Evolutionary conservation across 2,888 invertebrate genomes (phyloP), one percentile per base, ranked within the genome.

Genomic region (Elmis aenea): DNA sequence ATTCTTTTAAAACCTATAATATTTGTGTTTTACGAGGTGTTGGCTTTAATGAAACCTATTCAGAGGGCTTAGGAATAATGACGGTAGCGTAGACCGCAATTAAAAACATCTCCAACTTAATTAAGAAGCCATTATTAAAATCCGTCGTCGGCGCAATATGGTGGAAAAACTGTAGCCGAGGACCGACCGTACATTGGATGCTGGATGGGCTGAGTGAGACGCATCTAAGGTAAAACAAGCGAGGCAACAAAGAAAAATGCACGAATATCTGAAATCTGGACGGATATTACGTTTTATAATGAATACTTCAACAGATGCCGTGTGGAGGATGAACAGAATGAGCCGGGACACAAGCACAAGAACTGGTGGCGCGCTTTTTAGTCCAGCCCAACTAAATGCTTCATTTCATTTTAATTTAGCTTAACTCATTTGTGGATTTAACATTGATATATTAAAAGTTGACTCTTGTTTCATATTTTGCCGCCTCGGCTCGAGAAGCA

Each of bases 41-140:
- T 59, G 59, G 49, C 56, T 55, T 58, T 64, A 66, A 66, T 64
- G 62, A 64, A 65, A 62, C 57, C 55, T 58, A 63, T 62, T 61
- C 57, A 54, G 51, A 45, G 48, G 54, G 60, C 57, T 59, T 55
- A 59, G 59, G 60, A 61, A 64, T 64, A 62, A 62, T 59, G 61
- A 55, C 55, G 56, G 49, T 46, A 48, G 46, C 57, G 56, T 54
- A 57, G 55, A 56, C 60, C 61, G 62, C 66, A 66, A 66, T 65
- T 66, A 66, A 66, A 65, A 64, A 61, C 65, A 64, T 62, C 66
- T 64, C 61, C 55, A 58, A 65, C 65, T 66, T 66, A 66, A 66
- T 66, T 65, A 66, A 65, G 65, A 61, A 58, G 61, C 64, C 59
- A 62, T 66, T 66, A 65, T 66, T 65, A 65, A 64, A 64, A 65